Evolutionary conservation across 2,797 vertebrate species (phyloP).

Genomic region (Eulemur rubriventer): DNA sequence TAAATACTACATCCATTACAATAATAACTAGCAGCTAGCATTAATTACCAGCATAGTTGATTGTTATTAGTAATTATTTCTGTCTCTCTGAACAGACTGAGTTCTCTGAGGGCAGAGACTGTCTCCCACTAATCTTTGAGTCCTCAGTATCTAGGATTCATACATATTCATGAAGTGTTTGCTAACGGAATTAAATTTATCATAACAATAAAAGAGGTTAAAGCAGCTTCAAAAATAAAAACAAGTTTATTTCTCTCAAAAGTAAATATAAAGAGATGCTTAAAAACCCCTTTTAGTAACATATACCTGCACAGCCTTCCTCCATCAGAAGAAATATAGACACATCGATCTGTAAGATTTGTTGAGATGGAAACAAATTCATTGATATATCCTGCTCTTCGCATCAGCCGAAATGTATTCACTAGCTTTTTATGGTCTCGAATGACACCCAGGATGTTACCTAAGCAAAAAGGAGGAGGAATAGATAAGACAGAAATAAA

Average conservation of each 20-base stretch:
- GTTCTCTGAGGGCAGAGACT: slow-evolving; percentile 9
- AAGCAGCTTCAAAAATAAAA: slow-evolving; percentile 27
- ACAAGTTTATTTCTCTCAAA: not conserved
- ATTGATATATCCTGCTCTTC: slow-evolving; percentile 97
- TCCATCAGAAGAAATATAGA: slow-evolving; percentile 98
- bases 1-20: not conserved
- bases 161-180: not conserved
- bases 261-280: not conserved
- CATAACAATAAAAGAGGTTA: not conserved
- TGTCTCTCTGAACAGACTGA: not conserved
- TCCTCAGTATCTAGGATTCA: not conserved
- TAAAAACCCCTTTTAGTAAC: not conserved
- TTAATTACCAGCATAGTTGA: not conserved
- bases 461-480: slow-evolving; percentile 81
- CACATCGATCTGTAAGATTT: slow-evolving; percentile 96
- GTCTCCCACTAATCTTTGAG: not conserved
- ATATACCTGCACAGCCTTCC: slow-evolving; percentile 95
- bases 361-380: slow-evolving; percentile 99
- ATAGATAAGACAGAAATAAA: not conserved
- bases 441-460: slow-evolving; percentile 98
- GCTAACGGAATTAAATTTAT: slow-evolving; percentile 36
- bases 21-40: not conserved
- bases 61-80: not conserved
- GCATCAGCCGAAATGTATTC: slow-evolving; percentile 96
- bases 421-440: slow-evolving; percentile 95